Evolutionary conservation across 2,888 invertebrate genomes (phyloP), one percentile per base, ranked within the genome.

Genomic region (Portevinia maculata): DNA sequence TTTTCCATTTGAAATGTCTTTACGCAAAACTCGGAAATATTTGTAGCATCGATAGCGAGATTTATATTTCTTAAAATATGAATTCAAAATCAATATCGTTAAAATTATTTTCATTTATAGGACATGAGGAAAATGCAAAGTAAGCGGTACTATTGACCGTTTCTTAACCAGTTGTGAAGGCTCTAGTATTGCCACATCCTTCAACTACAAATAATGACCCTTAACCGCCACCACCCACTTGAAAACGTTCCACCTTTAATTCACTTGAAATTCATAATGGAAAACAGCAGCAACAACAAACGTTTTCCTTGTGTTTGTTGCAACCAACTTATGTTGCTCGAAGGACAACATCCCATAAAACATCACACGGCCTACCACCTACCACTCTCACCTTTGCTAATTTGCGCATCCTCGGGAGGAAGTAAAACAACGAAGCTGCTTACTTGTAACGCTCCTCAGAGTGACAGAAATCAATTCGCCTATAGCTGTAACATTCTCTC

Each of bases 371-470:
- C 32, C 41, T 32, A 69, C 69, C 34, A 48, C 46, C 32, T 19
- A 13, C 39, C 3, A 74, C 28, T 24, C 19, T 15, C 39, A 13
- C 34, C 5, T 4, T n/a, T 6, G 48, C 32, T 44, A 24, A 8
- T 62, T 19, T 50, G 50, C 44, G 17, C 39, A 57, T 21, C 19
- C 24, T 50, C 15, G 41, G 52, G 30, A 19, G 46, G 59, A 67
- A 41, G 76, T 28, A 67, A 67, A 78, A 83, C 83, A 83, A 83
- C 78, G 78, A 67, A 78, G 67, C 55, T 83, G 76, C 83, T 83
- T 78, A 83, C 83, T 83, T 67, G 52, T 78, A 44, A 62, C 78
- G 67, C 83, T 71, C 67, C 44, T 37, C 37, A 62, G 13, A 39
- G 60, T 67, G 76, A 78, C 78, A 73, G 62, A 57, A 78, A 78